These are phyloP conservation scores for Stegophylla sp. DNA, from an alignment of 2,888 invertebrate genomes.

Conservation along the genomic window DNA sequence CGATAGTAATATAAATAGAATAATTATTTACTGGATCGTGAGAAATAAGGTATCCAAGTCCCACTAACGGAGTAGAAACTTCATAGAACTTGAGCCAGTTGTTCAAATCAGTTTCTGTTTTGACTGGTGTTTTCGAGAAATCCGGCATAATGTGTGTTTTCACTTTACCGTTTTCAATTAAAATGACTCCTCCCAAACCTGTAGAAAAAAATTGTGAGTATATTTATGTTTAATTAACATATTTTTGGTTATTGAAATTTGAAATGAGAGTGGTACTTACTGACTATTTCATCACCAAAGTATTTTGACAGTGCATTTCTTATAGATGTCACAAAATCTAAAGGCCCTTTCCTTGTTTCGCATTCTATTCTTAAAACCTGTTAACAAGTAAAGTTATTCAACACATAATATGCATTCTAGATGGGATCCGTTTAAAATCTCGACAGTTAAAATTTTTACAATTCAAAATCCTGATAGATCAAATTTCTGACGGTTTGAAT, in stretches of 20 bases:
- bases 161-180: conserved; percentile 81
- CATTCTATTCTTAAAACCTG: conserved; percentile 78
- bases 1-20: not conserved
- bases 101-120: conserved; percentile 77
- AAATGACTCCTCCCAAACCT: conserved; percentile 89
- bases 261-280: conserved; percentile 64
- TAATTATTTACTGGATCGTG: conserved; percentile 75
- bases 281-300: conserved; percentile 77
- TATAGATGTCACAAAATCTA: conserved; percentile 83
- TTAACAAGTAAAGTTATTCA: conserved; percentile 20
- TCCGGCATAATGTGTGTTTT: conserved; percentile 96
- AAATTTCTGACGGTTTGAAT: no score
- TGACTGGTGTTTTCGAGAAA: conserved; percentile 79
- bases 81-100: conserved; percentile 90
- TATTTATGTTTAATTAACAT: no score
- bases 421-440: no score
- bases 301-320: conserved; percentile 73
- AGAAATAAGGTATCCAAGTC: conserved; percentile 86
- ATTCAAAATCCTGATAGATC: no score
- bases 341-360: conserved; percentile 74
- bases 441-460: no score
- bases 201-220: conserved; percentile 61
- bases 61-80: conserved; percentile 86
- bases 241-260: no score
- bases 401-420: no score